Conservation (phyloP, 2,797 vertebrate species). For the Oryzias dopingdopingensis region DNA sequence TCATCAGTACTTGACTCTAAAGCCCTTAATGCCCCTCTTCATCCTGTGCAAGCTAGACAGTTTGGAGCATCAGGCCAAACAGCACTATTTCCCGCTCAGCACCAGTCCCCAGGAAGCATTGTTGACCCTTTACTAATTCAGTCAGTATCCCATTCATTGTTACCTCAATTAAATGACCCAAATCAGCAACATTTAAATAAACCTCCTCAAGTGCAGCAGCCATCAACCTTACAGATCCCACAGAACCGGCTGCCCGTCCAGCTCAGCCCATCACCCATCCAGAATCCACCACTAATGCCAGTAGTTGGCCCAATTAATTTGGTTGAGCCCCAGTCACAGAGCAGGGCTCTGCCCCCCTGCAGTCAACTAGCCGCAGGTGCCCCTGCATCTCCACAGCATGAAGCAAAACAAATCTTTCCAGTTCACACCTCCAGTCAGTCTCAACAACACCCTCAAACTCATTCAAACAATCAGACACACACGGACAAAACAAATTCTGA, state of each 20-base stretch:
- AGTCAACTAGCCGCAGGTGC: slow-evolving; percentile 62
- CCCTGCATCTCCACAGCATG: slow-evolving; percentile 65
- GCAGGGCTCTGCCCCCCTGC: slow-evolving; percentile 52
- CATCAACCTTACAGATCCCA: slow-evolving; percentile 43
- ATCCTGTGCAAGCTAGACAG: slow-evolving; percentile 57
- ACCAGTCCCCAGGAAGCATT: slow-evolving; percentile 47
- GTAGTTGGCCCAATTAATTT: slow-evolving; percentile 47
- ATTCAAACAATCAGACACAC: slow-evolving; percentile 60
- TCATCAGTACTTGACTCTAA: slow-evolving; percentile 45
- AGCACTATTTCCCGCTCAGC: slow-evolving; percentile 44
- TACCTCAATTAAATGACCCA: slow-evolving; percentile 54
- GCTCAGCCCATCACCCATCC: slow-evolving; percentile 42
- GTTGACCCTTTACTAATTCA: slow-evolving; percentile 57
- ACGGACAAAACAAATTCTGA: slow-evolving; percentile 45
- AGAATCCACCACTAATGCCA: slow-evolving; percentile 49
- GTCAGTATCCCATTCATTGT: slow-evolving; percentile 42
- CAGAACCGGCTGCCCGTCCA: slow-evolving; percentile 57
- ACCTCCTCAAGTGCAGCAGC: slow-evolving; percentile 56
- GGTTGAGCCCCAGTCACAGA: slow-evolving; percentile 51
- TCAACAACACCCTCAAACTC: slow-evolving; percentile 59
- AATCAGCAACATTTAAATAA: slow-evolving; percentile 68
- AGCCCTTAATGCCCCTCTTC: slow-evolving; percentile 47
- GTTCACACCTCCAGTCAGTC: slow-evolving; percentile 59
- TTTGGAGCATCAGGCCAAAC: slow-evolving; percentile 51
- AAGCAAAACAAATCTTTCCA: slow-evolving; percentile 47